A percentile compares a stretch with the other conserved stretches of the same genome.
Conservation (phyloP, 2,113 vertebrate genomes). For the Chloropsis hardwickii region DNA sequence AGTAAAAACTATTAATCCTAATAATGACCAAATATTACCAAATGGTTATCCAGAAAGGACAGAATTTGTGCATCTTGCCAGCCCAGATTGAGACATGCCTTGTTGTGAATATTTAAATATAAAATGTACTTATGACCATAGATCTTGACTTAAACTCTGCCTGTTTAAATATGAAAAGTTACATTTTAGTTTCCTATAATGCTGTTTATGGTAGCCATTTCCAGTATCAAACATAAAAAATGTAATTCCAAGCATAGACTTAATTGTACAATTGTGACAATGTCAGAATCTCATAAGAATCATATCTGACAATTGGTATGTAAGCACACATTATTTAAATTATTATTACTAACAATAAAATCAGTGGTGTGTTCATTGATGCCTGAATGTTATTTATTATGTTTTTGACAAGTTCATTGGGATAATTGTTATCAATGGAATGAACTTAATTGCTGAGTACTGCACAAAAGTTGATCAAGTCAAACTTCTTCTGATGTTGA, state of each 20-base stretch:
- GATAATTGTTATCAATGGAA: not conserved
- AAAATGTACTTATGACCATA: slow-evolving; percentile 25
- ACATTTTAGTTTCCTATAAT: slow-evolving; percentile 45
- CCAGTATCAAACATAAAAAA: slow-evolving; percentile 14
- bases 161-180: slow-evolving; percentile 33
- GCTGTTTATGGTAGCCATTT: slow-evolving; percentile 43
- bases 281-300: slow-evolving; percentile 40
- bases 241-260: slow-evolving; percentile 40
- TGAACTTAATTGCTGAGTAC: not conserved
- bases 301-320: slow-evolving; percentile 31
- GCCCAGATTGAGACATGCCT: not conserved
- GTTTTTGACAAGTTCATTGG: not conserved
- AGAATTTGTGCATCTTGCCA: slow-evolving; percentile 56
- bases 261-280: slow-evolving; percentile 45
- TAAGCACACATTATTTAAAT: slow-evolving; percentile 29
- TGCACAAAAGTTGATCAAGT: not conserved
- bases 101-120: slow-evolving; percentile 31
- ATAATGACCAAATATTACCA: not conserved
- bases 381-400: slow-evolving; percentile 64
- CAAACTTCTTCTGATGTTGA: not conserved
- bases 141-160: slow-evolving; percentile 28
- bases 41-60: not conserved
- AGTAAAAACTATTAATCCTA: not conserved
- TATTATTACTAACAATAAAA: slow-evolving; percentile 60
- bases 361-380: slow-evolving; percentile 57